These are phyloP conservation scores for Calliphora vomitoria DNA, from an alignment of 2,888 invertebrate species.

Conservation along the genomic window DNA sequence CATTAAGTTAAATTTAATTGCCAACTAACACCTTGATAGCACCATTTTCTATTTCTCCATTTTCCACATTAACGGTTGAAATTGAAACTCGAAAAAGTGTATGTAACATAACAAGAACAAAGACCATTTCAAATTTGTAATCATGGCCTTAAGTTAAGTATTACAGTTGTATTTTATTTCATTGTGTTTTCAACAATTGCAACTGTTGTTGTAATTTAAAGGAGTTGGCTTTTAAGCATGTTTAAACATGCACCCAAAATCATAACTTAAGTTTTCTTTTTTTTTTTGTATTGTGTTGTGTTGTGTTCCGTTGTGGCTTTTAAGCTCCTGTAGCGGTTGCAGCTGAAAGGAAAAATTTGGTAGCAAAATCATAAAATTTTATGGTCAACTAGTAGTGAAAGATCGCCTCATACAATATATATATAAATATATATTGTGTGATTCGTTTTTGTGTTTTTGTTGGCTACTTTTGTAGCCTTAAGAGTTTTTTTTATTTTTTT, in stretches of 20 bases:
- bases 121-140: slow-evolving; percentile 48
- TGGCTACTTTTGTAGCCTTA: slow-evolving; percentile 4
- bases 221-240: slow-evolving; percentile 59
- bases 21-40: slow-evolving; percentile 14
- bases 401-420: slow-evolving; percentile 38
- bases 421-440: slow-evolving; percentile 61
- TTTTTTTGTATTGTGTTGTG: no score
- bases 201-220: slow-evolving; percentile 26
- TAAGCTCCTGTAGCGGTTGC: slow-evolving; percentile 44
- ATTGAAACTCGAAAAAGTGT: neutral
- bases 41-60: neutral
- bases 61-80: slow-evolving; percentile 3
- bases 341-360: slow-evolving; percentile 74
- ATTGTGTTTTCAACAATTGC: neutral
- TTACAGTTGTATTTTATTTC: slow-evolving; percentile 30
- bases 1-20: slow-evolving; percentile 48
- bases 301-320: slow-evolving; percentile 23
- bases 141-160: slow-evolving; percentile 60
- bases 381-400: slow-evolving; percentile 78
- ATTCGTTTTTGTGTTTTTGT: slow-evolving; percentile 48
- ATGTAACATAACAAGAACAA: neutral
- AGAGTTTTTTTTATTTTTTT: neutral
- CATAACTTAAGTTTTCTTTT: slow-evolving; percentile 48
- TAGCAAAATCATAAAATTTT: slow-evolving; percentile 82
- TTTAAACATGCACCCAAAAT: slow-evolving; percentile 66